Conservation (phyloP, 2,113 vertebrate genomes). For the Telmatochromis sp. region DNA sequence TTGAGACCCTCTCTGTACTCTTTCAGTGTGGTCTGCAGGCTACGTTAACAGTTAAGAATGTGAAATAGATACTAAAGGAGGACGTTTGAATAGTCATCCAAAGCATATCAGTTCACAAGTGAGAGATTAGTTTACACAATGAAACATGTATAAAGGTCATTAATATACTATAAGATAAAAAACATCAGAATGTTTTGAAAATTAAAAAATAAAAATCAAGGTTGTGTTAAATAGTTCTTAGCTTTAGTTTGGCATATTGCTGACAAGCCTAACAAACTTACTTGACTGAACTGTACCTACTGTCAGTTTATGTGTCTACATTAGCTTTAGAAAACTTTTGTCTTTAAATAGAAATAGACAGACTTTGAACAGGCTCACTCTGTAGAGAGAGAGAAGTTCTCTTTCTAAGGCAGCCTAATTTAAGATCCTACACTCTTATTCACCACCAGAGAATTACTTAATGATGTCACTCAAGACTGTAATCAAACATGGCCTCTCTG, state of each 20-base stretch:
- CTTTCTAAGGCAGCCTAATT: background rate
- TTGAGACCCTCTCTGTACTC: background rate
- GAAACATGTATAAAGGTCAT: background rate
- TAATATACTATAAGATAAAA: background rate
- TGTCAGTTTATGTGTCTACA: background rate
- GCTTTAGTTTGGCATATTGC: background rate
- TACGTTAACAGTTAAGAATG: background rate
- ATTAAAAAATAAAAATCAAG: background rate
- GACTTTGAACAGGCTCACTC: background rate
- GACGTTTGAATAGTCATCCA: background rate
- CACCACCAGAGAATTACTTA: conserved; percentile 9
- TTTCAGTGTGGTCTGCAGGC: background rate
- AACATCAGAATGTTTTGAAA: background rate
- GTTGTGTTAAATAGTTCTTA: background rate
- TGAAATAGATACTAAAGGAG: background rate
- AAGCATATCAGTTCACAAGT: background rate
- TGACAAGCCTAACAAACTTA: background rate
- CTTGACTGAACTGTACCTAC: background rate
- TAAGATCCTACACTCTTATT: background rate
- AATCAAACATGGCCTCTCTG: conserved; percentile 44
- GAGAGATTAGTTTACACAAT: background rate
- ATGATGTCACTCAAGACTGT: conserved; percentile 19
- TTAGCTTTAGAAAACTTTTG: background rate
- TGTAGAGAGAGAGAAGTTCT: background rate
- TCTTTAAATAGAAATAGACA: background rate